A percentile compares a stretch with the other conserved stretches of the same genome.
These are phyloP conservation scores for Donacobius atricapilla DNA, from an alignment of 2,113 vertebrate species.

Conservation along the genomic window DNA sequence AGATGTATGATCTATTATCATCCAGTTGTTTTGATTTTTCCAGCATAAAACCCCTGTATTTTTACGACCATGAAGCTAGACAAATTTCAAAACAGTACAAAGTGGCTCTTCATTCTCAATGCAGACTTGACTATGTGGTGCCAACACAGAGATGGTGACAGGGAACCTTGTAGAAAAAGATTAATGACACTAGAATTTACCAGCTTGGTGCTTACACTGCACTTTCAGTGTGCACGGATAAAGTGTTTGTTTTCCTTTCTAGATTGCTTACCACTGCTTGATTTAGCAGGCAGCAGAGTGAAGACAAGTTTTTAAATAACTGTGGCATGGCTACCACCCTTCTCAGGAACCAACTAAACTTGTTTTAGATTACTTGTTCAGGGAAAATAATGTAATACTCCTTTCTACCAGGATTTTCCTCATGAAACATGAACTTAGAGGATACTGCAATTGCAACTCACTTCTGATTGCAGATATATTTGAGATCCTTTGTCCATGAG, in stretches of 20 bases:
- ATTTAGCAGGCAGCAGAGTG: conserved; percentile 61
- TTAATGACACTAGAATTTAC: conserved; percentile 59
- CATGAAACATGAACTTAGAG: background rate
- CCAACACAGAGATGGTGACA: conserved; percentile 35
- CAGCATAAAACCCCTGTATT: background rate
- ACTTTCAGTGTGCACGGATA: conserved; percentile 51
- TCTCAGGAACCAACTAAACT: conserved; percentile 8
- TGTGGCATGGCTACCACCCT: conserved; percentile 37
- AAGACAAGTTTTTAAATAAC: conserved; percentile 69
- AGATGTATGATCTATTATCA: conserved; percentile 11
- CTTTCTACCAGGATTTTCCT: background rate
- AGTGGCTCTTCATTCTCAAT: conserved; percentile 38
- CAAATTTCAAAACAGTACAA: conserved; percentile 63
- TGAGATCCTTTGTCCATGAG: background rate
- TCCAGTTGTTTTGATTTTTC: conserved; percentile 34
- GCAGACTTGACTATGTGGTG: conserved; percentile 19
- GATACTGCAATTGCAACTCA: background rate
- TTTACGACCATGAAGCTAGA: conserved; percentile 18
- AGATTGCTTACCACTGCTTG: conserved; percentile 57
- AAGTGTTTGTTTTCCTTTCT: conserved; percentile 67
- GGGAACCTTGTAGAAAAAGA: conserved; percentile 57
- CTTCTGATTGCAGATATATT: background rate
- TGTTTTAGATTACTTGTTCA: conserved; percentile 10
- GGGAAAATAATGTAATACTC: background rate
- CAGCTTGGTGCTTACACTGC: conserved; percentile 57